phyloP scores from a whole-genome alignment of 2,797 vertebrate species.

The Gallirallus australis region DNA sequence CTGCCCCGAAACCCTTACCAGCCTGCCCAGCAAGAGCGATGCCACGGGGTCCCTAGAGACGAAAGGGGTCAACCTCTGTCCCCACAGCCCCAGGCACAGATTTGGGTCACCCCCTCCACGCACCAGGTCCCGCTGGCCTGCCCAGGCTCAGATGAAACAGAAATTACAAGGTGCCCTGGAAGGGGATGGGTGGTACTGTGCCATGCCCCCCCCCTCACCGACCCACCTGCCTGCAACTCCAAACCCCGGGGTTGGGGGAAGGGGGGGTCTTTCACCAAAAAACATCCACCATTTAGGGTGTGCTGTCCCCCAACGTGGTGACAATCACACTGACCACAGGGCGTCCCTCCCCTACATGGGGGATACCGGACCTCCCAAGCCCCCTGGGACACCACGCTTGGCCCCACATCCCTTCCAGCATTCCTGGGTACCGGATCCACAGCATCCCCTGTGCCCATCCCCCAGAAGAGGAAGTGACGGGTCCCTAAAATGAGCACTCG shows the following conservation, averaged over 20 bases:
- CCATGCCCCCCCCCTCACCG: not conserved
- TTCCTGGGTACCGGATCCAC: fast-evolving
- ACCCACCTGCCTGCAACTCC: not conserved
- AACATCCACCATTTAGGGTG: fast-evolving
- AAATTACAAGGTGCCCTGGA: fast-evolving
- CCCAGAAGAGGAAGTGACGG: fast-evolving
- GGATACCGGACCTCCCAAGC: not conserved
- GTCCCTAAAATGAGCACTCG: not conserved
- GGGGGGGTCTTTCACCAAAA: not conserved
- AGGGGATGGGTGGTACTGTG: fast-evolving
- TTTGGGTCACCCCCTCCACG: fast-evolving
- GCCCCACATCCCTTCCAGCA: not conserved
- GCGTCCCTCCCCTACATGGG: not conserved
- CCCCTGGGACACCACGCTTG: not conserved
- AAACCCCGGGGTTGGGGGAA: not conserved
- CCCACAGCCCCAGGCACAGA: not conserved
- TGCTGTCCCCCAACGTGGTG: not conserved
- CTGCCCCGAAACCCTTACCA: not conserved
- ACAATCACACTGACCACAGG: not conserved
- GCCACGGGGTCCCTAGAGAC: not conserved
- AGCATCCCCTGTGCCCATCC: not conserved
- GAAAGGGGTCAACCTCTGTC: not conserved
- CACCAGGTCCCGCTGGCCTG: not conserved
- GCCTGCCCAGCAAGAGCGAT: not conserved
- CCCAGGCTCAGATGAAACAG: not conserved